Evolutionary conservation across 1,140 invertebrate genomes (phyloP), one percentile per base, ranked within the genome.

Genomic region (Brachionus rotundiformis): DNA sequence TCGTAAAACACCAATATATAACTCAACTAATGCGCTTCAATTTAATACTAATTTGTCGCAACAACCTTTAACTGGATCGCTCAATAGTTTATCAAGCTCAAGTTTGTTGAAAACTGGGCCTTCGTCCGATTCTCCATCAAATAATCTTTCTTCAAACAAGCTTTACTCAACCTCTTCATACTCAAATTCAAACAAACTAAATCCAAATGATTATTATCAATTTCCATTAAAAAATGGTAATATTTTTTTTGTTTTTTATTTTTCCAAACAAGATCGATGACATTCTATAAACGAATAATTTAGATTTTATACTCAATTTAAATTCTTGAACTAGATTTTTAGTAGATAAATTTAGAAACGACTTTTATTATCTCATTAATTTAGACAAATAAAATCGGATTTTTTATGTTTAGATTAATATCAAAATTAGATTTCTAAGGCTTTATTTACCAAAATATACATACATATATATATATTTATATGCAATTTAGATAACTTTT

Each of bases 401-500:
- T 54, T 54, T 54, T 19, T 49, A 49, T 23, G 47, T 19, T 54
- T 54, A 54, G 47, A 54, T 54, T 54, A 54, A 8, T 19, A 54
- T 54, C 47, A 54, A 54, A 54, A 54, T 54, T 54, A 16, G 47
- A 54, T 54, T 54, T 54, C 23, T 54, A 8, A 54, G 47, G 47
- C 47, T 54, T 54, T 54, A 54, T 19, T 54, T 54, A 16, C 47
- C 16, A 54, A 11, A 10, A 4, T 41, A n/a, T n/a, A n/a, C n/a
- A n/a, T n/a, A n/a, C n/a, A 39, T 39, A 39, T 39, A 39, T 39
- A 1, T 39, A 2, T 39, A 19, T 54, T 7, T 54, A 54, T 54
- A 19, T 54, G 47, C 23, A 54, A 54, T 54, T 54, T 54, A 54
- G 47, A 54, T 54, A 54, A 54, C 47, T 54, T 54, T 54, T 54